Conservation (phyloP, 2,113 vertebrate genomes). For the Pampusana beccarii region DNA sequence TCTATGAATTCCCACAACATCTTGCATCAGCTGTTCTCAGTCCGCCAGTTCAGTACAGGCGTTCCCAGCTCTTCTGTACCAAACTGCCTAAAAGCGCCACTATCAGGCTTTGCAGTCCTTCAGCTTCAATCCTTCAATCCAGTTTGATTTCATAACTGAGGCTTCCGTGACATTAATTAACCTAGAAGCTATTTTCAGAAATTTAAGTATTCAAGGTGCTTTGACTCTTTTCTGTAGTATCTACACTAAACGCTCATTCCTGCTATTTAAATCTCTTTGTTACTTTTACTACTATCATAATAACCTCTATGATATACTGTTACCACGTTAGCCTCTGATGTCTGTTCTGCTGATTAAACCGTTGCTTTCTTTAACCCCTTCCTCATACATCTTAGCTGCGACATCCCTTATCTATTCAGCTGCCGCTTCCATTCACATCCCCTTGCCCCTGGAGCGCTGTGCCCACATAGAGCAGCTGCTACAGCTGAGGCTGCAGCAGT, state of each 20-base stretch:
- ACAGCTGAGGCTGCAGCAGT: no score
- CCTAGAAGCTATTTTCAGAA: background rate
- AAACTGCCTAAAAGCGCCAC: background rate
- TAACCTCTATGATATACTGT: background rate
- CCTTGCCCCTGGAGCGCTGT: no score
- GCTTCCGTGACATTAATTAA: background rate
- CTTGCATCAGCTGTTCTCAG: background rate
- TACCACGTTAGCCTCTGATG: background rate
- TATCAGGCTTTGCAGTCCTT: background rate
- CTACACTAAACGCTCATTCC: background rate
- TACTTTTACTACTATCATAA: background rate
- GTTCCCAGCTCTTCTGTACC: background rate
- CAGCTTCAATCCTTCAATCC: background rate
- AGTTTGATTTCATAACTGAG: background rate
- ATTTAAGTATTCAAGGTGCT: background rate
- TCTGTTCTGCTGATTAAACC: background rate
- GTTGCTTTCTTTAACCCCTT: background rate
- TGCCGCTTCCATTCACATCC: background rate
- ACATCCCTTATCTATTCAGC: background rate
- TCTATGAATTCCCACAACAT: background rate
- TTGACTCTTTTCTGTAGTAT: background rate
- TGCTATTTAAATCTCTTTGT: background rate
- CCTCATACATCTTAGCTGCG: background rate
- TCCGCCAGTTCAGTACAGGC: no score
- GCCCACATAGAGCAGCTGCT: background rate